Evolutionary conservation across 2,888 invertebrate species (phyloP).

Genomic region (Imbricaverruca yamaguchii): DNA sequence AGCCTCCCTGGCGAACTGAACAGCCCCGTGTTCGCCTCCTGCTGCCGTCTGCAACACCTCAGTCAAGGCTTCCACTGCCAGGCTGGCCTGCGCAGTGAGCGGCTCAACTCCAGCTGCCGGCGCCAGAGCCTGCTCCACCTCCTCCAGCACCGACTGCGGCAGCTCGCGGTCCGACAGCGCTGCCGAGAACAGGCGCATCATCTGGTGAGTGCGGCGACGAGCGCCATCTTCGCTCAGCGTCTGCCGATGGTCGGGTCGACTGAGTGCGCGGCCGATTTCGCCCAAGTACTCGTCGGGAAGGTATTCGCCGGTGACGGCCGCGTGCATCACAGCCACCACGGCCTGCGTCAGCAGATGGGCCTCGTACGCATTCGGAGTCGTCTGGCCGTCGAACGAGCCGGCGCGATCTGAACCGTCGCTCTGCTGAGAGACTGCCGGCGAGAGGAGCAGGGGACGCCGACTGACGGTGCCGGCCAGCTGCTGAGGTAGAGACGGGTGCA

Average conservation of each 20-base stretch:
- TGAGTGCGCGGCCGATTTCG: constrained; percentile 7
- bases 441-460: background rate
- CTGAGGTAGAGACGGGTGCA: background rate
- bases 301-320: background rate
- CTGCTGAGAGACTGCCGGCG: constrained; percentile 3
- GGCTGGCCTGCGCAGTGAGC: background rate
- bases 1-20: no score
- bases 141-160: constrained; percentile 3
- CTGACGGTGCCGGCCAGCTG: background rate
- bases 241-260: background rate
- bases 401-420: background rate
- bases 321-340: constrained; percentile 18
- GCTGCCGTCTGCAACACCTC: background rate
- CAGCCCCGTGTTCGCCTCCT: no score
- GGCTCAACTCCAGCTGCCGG: background rate
- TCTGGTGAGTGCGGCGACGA: background rate
- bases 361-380: background rate
- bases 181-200: background rate
- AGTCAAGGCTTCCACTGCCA: background rate
- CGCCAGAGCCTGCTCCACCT: constrained; percentile 2
- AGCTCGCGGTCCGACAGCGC: background rate
- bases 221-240: background rate
- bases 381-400: background rate
- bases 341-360: background rate
- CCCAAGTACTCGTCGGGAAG: constrained; percentile 6